phyloP scores from a whole-genome alignment of 23 tunicate genomes.

The Trididemnum nubilum region DNA sequence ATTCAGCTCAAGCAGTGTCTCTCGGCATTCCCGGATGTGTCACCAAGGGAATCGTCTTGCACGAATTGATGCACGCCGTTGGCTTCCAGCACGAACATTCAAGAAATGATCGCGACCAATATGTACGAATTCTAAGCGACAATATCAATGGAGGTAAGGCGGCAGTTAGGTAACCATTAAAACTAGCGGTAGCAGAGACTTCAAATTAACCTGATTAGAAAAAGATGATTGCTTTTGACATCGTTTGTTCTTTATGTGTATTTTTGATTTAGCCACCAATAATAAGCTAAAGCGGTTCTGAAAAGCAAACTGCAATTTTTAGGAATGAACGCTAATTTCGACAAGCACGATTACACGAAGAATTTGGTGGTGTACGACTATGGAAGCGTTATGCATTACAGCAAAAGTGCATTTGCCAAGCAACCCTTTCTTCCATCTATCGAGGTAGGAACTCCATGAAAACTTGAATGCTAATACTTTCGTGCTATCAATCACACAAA shows the following conservation, averaged over 20 bases:
- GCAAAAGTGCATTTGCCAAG: conserved; percentile 82
- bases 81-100: conserved; percentile 99
- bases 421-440: conserved; percentile 95
- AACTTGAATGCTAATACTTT: no score
- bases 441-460: conserved; percentile 68
- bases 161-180: no score
- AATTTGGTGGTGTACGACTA: conserved; percentile 94
- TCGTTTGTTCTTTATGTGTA: no score
- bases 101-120: conserved; percentile 92
- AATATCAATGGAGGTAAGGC: conserved; percentile 82
- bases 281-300: no score
- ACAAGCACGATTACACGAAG: conserved; percentile 61
- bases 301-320: no score
- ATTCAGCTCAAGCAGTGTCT: conserved; percentile 79
- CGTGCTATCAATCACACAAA: no score
- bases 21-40: conserved; percentile 97
- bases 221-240: no score
- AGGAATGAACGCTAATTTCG: conserved; percentile 82
- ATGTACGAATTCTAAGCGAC: conserved; percentile 66
- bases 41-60: conserved; percentile 77
- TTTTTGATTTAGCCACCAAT: no score
- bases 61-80: conserved; percentile 96
- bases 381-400: conserved; percentile 99
- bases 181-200: no score
- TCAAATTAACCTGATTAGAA: no score